Percentiles rank a stretch among this genome's conserved stretches.
phyloP scores from a whole-genome alignment of 2,113 vertebrate species.

The Pangasianodon hypophthalmus region DNA sequence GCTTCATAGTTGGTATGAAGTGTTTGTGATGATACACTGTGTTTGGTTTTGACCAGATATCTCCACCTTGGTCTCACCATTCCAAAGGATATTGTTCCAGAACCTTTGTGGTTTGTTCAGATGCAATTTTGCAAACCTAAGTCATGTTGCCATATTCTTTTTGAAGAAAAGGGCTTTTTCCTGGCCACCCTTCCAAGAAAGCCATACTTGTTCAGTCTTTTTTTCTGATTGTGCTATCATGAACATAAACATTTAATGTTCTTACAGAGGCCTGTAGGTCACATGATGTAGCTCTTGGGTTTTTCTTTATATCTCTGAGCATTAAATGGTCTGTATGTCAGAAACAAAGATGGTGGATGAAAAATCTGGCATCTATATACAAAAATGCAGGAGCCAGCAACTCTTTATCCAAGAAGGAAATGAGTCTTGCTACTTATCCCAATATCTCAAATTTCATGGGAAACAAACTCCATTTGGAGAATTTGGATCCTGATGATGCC shows the following conservation, averaged over 20 bases:
- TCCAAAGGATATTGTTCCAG: background rate
- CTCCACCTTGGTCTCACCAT: background rate
- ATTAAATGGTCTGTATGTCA: background rate
- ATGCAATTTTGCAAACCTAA: background rate
- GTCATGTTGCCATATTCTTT: background rate
- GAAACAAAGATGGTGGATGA: background rate
- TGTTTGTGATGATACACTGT: background rate
- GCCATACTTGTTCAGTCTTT: background rate
- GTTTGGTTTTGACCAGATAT: background rate
- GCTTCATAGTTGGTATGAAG: background rate
- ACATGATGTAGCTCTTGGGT: background rate
- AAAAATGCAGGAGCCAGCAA: background rate
- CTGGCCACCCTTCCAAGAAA: background rate
- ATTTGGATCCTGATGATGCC: background rate
- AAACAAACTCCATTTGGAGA: background rate
- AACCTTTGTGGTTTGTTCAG: background rate
- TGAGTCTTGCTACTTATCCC: background rate
- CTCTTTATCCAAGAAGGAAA: background rate
- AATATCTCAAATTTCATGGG: background rate
- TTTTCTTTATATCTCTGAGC: background rate
- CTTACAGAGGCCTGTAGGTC: background rate
- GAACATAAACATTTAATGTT: background rate
- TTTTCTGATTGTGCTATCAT: background rate
- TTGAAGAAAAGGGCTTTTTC: background rate
- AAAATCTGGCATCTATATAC: background rate